Conservation (phyloP, 2,797 vertebrate genomes). For the Acrossocheilus fasciatus region DNA sequence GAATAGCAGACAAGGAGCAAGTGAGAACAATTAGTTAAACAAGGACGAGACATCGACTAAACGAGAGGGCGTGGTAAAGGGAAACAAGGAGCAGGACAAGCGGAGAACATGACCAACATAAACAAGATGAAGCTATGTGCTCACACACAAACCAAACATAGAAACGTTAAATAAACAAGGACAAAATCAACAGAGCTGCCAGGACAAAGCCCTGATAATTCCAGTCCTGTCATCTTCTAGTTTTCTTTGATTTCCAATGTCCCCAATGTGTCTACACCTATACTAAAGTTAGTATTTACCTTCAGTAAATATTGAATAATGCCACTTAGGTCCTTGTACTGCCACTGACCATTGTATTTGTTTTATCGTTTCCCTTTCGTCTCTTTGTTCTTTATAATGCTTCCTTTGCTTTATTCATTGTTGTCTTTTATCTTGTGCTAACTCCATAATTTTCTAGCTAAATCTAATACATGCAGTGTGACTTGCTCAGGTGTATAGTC, state of each 20-base stretch:
- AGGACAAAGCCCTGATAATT: neutral
- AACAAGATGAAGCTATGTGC: neutral
- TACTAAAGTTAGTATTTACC: neutral
- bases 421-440: conserved; percentile 20
- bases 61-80: neutral
- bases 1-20: neutral
- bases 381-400: neutral
- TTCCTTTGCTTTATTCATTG: neutral
- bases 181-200: neutral
- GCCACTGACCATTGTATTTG: neutral
- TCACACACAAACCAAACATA: neutral
- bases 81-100: neutral
- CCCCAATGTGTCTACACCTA: neutral
- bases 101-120: neutral
- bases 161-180: neutral
- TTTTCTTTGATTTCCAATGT: neutral
- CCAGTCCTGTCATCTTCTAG: neutral
- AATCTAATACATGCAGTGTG: neutral
- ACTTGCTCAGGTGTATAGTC: conserved; percentile 6
- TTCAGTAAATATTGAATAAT: conserved; percentile 16
- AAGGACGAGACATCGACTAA: neutral
- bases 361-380: neutral
- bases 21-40: neutral
- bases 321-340: no score
- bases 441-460: neutral